Evolutionary conservation across 2,888 invertebrate genomes (phyloP).

Genomic region (Heliconius erato): DNA sequence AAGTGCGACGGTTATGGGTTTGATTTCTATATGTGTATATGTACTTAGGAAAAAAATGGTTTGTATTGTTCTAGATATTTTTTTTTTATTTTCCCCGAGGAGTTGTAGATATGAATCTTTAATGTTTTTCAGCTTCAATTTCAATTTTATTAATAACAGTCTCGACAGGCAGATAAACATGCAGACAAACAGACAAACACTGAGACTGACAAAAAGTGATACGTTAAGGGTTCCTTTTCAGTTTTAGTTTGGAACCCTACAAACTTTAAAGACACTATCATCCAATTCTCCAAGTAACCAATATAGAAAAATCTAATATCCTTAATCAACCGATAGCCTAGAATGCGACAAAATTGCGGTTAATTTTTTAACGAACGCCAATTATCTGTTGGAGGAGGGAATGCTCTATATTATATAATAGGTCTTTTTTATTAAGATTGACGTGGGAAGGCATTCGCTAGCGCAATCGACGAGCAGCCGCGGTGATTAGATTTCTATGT

Average conservation of each 20-base stretch:
- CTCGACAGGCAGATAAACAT: too few relatives aligned
- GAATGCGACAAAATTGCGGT: slow-evolving; percentile 63
- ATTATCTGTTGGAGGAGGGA: slow-evolving; percentile 71
- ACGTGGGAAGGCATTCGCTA: slow-evolving; percentile 68
- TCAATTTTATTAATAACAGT: too few relatives aligned
- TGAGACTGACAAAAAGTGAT: too few relatives aligned
- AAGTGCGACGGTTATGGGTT: neutral
- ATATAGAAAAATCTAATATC: slow-evolving; percentile 44
- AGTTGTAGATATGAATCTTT: too few relatives aligned
- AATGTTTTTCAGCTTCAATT: too few relatives aligned
- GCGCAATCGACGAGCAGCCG: slow-evolving; percentile 50
- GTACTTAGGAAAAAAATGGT: too few relatives aligned
- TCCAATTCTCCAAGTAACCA: neutral
- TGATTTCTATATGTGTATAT: neutral
- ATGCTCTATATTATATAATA: slow-evolving; percentile 71
- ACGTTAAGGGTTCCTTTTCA: too few relatives aligned
- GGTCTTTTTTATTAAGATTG: slow-evolving; percentile 80
- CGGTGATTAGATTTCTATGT: slow-evolving; percentile 46
- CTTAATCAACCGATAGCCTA: slow-evolving; percentile 49
- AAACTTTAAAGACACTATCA: neutral
- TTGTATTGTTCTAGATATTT: too few relatives aligned
- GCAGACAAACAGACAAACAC: too few relatives aligned
- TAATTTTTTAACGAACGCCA: slow-evolving; percentile 80
- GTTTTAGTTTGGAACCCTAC: neutral
- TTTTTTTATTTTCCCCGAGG: too few relatives aligned